Evolutionary conservation across 2,797 vertebrate genomes (phyloP).

Genomic region (Numenius phaeopus): DNA sequence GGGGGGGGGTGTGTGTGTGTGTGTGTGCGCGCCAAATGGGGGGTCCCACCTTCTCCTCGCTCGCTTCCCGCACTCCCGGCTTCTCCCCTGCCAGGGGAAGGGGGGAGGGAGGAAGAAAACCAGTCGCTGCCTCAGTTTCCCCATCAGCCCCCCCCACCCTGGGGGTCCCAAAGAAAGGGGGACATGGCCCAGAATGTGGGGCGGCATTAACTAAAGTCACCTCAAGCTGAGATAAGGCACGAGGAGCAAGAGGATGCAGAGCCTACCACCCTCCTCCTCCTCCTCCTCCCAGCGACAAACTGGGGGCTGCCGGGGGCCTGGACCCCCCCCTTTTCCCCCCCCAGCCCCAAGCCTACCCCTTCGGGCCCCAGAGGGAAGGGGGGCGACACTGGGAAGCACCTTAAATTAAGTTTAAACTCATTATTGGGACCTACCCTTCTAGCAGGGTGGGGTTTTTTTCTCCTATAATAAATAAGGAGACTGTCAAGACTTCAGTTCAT

Average conservation of each 20-base stretch:
- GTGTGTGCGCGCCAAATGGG: neutral
- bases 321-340: no score
- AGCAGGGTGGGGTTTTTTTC: neutral
- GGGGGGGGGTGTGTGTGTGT: no score
- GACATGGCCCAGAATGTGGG: neutral
- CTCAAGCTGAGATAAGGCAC: accelerated
- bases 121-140: neutral
- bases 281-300: neutral
- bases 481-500: neutral
- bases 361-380: neutral
- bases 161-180: neutral
- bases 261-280: neutral
- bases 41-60: neutral
- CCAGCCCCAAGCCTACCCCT: neutral
- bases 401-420: neutral
- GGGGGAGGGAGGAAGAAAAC: neutral
- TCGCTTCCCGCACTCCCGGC: neutral
- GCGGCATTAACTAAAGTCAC: neutral
- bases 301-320: neutral
- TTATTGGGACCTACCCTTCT: no score
- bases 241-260: neutral
- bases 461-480: neutral
- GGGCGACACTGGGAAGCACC: neutral
- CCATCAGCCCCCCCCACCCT: neutral
- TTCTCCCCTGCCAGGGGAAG: neutral